A percentile compares a stretch with the other conserved stretches of the same genome.
These are phyloP conservation scores for Mantis religiosa DNA, from an alignment of 2,888 invertebrate species.

Conservation along the genomic window DNA sequence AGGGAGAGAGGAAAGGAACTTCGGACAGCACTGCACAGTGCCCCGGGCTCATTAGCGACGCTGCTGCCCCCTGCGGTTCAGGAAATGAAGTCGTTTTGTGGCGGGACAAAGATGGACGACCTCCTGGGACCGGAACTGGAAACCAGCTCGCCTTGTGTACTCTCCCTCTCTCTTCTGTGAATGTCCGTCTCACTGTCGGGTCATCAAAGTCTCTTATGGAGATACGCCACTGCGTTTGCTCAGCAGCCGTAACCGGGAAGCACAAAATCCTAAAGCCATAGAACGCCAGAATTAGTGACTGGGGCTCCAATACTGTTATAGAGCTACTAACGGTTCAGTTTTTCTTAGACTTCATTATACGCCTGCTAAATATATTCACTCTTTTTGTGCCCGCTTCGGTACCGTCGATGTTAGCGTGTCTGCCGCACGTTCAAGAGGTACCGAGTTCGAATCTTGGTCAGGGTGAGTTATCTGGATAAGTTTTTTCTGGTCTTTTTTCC, in stretches of 20 bases:
- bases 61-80: conserved; percentile 13
- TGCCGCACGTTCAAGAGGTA: too few species aligned
- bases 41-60: conserved; percentile 21
- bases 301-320: too few species aligned
- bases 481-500: too few species aligned
- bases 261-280: neutral
- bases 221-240: neutral
- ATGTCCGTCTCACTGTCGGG: neutral
- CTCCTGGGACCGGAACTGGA: conserved; percentile 21
- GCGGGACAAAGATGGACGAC: conserved; percentile 30
- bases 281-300: neutral
- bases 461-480: too few species aligned
- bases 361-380: too few species aligned
- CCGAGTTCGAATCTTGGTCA: too few species aligned
- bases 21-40: neutral
- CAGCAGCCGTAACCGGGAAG: neutral
- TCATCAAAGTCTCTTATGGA: neutral
- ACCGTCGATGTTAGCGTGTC: too few species aligned
- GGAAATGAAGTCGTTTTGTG: conserved; percentile 31
- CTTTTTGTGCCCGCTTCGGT: too few species aligned
- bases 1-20: neutral
- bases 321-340: too few species aligned
- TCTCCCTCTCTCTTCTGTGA: neutral
- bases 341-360: too few species aligned
- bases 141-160: neutral